Conservation (phyloP, 2,797 vertebrate species). For the Aeoliscus strigatus region DNA sequence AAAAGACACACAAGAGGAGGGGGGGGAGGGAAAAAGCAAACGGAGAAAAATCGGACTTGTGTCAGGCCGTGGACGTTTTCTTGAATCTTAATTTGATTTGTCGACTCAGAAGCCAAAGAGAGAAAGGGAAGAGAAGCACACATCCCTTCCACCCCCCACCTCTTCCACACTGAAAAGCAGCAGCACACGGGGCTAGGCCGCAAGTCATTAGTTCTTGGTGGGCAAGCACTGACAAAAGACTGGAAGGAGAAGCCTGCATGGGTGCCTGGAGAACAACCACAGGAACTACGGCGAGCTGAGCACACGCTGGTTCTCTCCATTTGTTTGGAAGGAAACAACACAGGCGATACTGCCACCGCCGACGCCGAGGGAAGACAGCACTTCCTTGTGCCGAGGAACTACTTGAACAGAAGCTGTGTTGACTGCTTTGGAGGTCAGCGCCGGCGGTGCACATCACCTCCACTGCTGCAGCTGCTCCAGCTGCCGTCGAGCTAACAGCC, state of each 20-base stretch:
- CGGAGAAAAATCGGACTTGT: constrained; percentile 29
- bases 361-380: constrained; percentile 28
- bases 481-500: constrained; percentile 4
- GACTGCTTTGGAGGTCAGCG: constrained; percentile 24
- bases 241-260: constrained; percentile 41
- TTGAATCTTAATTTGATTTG: constrained; percentile 60
- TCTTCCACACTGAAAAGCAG: constrained; percentile 25
- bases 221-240: constrained; percentile 68
- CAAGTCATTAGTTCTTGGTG: constrained; percentile 69
- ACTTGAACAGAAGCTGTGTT: constrained; percentile 3
- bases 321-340: constrained; percentile 23
- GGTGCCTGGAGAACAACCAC: constrained; percentile 35
- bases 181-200: constrained; percentile 67
- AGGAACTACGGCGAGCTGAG: constrained; percentile 38
- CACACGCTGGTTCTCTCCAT: constrained; percentile 10
- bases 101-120: constrained; percentile 37
- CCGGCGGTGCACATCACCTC: constrained; percentile 29
- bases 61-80: constrained; percentile 32
- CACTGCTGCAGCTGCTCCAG: no score
- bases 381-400: constrained; percentile 56
- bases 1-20: constrained; percentile 44
- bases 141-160: constrained; percentile 41
- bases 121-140: constrained; percentile 30
- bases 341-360: constrained; percentile 27
- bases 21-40: constrained; percentile 24